Percentiles rank a stretch among this genome's conserved stretches.
These are phyloP conservation scores for Cecropterus lyciades DNA, from an alignment of 1,140 invertebrate genomes.

Conservation along the genomic window DNA sequence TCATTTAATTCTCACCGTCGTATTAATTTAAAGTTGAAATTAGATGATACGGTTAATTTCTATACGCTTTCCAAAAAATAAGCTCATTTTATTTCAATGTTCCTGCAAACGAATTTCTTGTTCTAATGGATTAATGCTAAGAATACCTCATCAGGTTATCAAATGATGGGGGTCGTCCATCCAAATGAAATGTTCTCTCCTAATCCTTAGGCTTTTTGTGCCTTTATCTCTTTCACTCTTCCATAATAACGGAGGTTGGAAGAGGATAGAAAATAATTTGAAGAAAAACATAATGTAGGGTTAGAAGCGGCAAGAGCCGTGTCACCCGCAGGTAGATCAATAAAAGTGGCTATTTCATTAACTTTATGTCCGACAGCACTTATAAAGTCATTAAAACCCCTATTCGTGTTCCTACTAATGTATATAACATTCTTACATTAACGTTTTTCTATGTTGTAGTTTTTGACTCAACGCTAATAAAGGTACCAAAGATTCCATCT, in stretches of 20 bases:
- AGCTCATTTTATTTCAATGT: slow-evolving; percentile 9
- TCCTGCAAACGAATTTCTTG: slow-evolving; percentile 40
- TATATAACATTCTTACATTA: slow-evolving; percentile 34
- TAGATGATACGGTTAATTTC: slow-evolving; percentile 15
- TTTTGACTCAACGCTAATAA: not conserved
- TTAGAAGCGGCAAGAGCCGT: slow-evolving; percentile 68
- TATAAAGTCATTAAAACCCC: slow-evolving; percentile 82
- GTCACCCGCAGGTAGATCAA: slow-evolving; percentile 81
- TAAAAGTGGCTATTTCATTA: slow-evolving; percentile 81
- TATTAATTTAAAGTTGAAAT: slow-evolving; percentile 13
- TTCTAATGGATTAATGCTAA: slow-evolving; percentile 79
- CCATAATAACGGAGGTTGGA: slow-evolving; percentile 32
- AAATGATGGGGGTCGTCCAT: slow-evolving; percentile 75
- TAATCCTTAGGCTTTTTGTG: slow-evolving; percentile 60
- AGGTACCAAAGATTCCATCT: too few species aligned
- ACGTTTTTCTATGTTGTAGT: slow-evolving; percentile 20
- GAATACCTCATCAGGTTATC: slow-evolving; percentile 78
- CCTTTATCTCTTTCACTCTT: slow-evolving; percentile 46
- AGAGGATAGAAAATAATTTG: slow-evolving; percentile 67
- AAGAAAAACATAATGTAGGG: slow-evolving; percentile 78
- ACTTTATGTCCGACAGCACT: slow-evolving; percentile 75
- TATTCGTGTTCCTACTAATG: slow-evolving; percentile 59
- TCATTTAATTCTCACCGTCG: not conserved
- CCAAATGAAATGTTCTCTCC: slow-evolving; percentile 76
- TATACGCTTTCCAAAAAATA: not conserved